Conservation (phyloP, 2,888 invertebrate species). For the Cepaea hortensis region DNA sequence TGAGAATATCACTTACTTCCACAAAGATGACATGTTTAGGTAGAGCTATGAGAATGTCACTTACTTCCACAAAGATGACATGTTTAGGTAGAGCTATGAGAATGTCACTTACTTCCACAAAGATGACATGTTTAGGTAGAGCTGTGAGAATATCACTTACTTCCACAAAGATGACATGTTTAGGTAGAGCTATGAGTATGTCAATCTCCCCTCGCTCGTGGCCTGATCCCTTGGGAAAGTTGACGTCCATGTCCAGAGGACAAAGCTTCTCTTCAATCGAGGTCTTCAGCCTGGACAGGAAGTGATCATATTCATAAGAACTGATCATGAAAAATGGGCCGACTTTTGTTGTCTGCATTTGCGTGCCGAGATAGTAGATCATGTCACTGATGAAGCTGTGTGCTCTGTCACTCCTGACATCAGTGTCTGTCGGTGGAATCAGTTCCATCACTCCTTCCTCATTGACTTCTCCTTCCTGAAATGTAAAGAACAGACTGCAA, state of each 20-base stretch:
- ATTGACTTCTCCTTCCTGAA: background rate
- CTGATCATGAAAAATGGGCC: conserved; percentile 51
- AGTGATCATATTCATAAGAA: conserved; percentile 50
- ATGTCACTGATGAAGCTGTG: conserved; percentile 32
- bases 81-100: conserved; percentile 36
- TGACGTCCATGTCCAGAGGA: conserved; percentile 19
- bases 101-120: conserved; percentile 51
- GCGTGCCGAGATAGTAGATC: conserved; percentile 20
- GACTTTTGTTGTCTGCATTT: background rate
- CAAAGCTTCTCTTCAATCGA: conserved; percentile 7
- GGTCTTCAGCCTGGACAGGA: conserved; percentile 46
- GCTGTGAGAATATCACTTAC: conserved; percentile 46
- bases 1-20: conserved; percentile 50
- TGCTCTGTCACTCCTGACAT: conserved; percentile 37
- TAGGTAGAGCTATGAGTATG: conserved; percentile 42
- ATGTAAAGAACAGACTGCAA: background rate
- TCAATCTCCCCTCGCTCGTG: conserved; percentile 50
- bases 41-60: conserved; percentile 41
- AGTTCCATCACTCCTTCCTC: background rate
- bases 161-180: conserved; percentile 48
- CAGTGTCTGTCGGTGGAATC: conserved; percentile 17
- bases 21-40: conserved; percentile 46
- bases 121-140: conserved; percentile 40
- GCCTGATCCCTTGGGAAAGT: conserved; percentile 41
- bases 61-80: conserved; percentile 49